These are phyloP conservation scores for Drosophila auraria DNA, from an alignment of 1,140 invertebrate species.

Conservation along the genomic window DNA sequence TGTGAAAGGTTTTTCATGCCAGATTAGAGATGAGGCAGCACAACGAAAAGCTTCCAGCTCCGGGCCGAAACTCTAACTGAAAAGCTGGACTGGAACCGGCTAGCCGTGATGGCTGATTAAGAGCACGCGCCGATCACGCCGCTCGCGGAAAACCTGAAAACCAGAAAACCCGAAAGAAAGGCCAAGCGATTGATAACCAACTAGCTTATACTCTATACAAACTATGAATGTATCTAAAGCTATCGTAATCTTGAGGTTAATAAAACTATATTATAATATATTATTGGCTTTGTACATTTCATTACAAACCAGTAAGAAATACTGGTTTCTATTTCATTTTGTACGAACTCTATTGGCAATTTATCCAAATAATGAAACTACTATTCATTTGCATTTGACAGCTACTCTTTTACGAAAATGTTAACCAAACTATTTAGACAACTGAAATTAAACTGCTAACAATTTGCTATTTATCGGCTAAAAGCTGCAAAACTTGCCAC, in stretches of 20 bases:
- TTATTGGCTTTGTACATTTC: too few relatives aligned
- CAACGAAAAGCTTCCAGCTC: conserved; percentile 14
- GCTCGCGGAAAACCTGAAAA: conserved; percentile 10
- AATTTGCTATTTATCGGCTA: neutral
- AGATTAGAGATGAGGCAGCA: conserved; percentile 62
- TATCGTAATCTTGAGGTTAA: too few relatives aligned
- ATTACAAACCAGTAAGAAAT: too few relatives aligned
- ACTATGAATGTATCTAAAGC: neutral
- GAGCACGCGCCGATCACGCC: conserved; percentile 36
- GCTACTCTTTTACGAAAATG: neutral
- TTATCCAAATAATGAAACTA: too few relatives aligned
- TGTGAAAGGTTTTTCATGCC: conserved; percentile 78
- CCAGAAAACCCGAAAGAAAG: conserved; percentile 4
- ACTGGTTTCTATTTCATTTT: neutral
- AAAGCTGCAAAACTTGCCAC: neutral
- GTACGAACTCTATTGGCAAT: too few relatives aligned
- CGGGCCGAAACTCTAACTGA: neutral
- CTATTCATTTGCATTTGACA: too few relatives aligned
- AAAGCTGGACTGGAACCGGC: conserved; percentile 33
- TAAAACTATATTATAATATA: too few relatives aligned
- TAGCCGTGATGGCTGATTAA: conserved; percentile 40
- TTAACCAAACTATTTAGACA: neutral
- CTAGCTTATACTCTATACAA: neutral
- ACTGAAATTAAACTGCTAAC: neutral
- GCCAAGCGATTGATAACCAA: neutral